phyloP scores from a whole-genome alignment of 2,888 invertebrate genomes.

The Cheilosia variabilis region DNA sequence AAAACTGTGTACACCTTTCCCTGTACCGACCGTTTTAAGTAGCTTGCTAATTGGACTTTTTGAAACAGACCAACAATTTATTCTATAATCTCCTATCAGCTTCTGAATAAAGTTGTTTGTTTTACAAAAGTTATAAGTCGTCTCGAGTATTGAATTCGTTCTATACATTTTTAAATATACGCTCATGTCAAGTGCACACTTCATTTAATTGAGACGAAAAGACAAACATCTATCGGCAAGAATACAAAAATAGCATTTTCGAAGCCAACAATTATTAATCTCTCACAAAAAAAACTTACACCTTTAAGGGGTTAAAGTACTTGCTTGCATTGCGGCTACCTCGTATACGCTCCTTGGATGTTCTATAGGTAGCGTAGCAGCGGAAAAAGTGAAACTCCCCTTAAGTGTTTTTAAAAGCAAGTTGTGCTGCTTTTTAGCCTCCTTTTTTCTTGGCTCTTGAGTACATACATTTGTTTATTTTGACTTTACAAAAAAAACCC shows the following conservation, averaged over 20 bases:
- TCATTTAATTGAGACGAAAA: slow-evolving; percentile 27
- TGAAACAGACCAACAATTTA: too few relatives aligned
- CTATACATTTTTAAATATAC: too few relatives aligned
- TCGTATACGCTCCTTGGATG: not conserved
- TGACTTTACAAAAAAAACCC: slow-evolving; percentile 15
- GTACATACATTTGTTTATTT: slow-evolving; percentile 40
- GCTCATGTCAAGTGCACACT: not conserved
- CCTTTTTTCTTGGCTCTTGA: slow-evolving; percentile 13
- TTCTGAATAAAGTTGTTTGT: too few relatives aligned
- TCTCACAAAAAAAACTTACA: slow-evolving; percentile 17
- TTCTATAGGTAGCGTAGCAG: not conserved
- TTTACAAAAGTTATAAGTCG: too few relatives aligned
- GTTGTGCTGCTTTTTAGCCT: slow-evolving; percentile 4
- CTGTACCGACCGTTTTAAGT: too few relatives aligned
- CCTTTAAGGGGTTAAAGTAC: slow-evolving; percentile 48
- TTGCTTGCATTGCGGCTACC: slow-evolving; percentile 25
- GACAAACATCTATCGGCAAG: slow-evolving; percentile 13
- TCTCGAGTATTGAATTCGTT: too few relatives aligned
- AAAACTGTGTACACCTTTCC: too few relatives aligned
- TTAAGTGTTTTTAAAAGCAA: slow-evolving; percentile 47
- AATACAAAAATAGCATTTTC: not conserved
- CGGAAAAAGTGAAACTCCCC: slow-evolving; percentile 30
- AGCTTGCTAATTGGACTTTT: too few relatives aligned
- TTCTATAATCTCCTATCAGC: too few relatives aligned
- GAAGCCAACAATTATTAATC: slow-evolving; percentile 26